Evolutionary conservation across 2,888 invertebrate genomes (phyloP).

Genomic region (Campoletis raptor): DNA sequence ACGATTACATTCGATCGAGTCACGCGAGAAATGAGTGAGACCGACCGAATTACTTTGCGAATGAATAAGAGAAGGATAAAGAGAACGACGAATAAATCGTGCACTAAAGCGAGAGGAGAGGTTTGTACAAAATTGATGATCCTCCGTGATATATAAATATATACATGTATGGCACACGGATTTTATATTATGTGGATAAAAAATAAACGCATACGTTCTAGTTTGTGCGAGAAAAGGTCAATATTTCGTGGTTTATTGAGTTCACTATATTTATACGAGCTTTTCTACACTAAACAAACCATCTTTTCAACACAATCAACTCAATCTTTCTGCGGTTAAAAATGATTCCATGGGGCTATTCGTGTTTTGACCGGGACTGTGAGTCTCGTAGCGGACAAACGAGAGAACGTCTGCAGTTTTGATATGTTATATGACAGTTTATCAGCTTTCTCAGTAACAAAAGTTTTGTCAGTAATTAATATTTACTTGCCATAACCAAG

Average conservation of each 20-base stretch:
- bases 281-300: neutral
- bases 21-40: constrained; percentile 65
- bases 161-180: neutral
- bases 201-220: constrained; percentile 20
- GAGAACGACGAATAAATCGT: constrained; percentile 25
- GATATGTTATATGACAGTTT: too few species aligned
- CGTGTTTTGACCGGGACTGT: too few species aligned
- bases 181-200: neutral
- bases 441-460: too few species aligned
- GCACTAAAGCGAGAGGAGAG: constrained; percentile 8
- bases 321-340: neutral
- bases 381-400: too few species aligned
- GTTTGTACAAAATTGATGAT: constrained; percentile 22
- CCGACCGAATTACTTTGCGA: constrained; percentile 48
- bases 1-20: constrained; percentile 64
- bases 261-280: constrained; percentile 9
- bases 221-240: constrained; percentile 37
- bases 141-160: neutral
- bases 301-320: neutral
- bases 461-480: too few species aligned
- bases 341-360: neutral
- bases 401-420: too few species aligned
- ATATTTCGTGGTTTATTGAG: constrained; percentile 29
- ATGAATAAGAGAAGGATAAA: constrained; percentile 26
- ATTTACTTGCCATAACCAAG: too few species aligned